A percentile compares a stretch with the other conserved stretches of the same genome.
These are phyloP conservation scores for Leptogaster cylindrica DNA, from an alignment of 2,888 invertebrate species.

Conservation along the genomic window DNA sequence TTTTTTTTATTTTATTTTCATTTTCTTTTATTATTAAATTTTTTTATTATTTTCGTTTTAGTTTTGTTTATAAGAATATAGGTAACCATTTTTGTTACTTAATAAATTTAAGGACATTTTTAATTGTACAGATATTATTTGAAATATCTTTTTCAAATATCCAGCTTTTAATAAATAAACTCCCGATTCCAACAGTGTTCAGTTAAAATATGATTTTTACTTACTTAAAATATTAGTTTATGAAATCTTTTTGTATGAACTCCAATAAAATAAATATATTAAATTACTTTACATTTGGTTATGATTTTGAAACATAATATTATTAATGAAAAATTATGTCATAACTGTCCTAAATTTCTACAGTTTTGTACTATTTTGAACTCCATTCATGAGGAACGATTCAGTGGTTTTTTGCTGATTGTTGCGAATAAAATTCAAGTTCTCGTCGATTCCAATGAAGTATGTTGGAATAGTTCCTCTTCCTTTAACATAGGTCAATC, in stretches of 20 bases:
- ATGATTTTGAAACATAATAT: too few relatives aligned
- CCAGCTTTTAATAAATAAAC: neutral
- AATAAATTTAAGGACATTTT: constrained; percentile 27
- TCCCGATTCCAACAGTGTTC: constrained; percentile 24
- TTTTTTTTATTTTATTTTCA: neutral
- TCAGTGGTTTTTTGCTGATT: neutral
- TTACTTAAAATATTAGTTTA: too few relatives aligned
- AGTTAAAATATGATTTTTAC: constrained; percentile 24
- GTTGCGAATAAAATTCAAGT: constrained; percentile 63
- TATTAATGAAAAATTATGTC: too few relatives aligned
- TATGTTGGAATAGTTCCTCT: constrained; percentile 73
- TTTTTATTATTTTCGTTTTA: neutral
- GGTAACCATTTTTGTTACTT: constrained; percentile 31
- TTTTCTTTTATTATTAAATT: neutral
- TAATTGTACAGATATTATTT: neutral
- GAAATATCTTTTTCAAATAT: neutral
- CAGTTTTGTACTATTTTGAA: too few relatives aligned
- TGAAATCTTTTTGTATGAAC: too few relatives aligned
- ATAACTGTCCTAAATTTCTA: too few relatives aligned
- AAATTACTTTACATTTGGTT: too few relatives aligned
- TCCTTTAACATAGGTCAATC: constrained; percentile 76
- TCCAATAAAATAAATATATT: too few relatives aligned
- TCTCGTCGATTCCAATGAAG: constrained; percentile 72
- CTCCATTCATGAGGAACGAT: too few relatives aligned
- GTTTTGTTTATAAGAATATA: too few relatives aligned